These are phyloP conservation scores for Vanessa cardui DNA, from an alignment of 2,888 invertebrate genomes.

Conservation along the genomic window DNA sequence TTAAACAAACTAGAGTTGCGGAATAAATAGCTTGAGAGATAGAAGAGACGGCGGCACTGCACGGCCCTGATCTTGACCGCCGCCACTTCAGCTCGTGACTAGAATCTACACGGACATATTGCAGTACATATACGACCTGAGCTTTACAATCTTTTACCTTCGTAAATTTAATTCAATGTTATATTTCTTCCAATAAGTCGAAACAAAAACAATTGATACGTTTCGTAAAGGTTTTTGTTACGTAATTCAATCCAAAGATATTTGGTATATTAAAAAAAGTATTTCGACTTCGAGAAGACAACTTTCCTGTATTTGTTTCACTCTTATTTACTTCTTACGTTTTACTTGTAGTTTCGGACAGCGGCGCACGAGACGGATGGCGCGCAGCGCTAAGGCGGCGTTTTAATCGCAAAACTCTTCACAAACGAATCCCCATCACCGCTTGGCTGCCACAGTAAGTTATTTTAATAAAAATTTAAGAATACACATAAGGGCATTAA, in stretches of 20 bases:
- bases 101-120: neutral
- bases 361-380: constrained; percentile 62
- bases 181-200: too few species aligned
- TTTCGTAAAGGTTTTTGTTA: neutral
- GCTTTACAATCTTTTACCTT: neutral
- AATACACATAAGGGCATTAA: too few species aligned
- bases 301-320: neutral
- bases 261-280: neutral
- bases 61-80: constrained; percentile 33
- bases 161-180: too few species aligned
- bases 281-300: too few species aligned
- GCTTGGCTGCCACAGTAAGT: constrained; percentile 87
- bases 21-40: constrained; percentile 12
- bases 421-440: constrained; percentile 88
- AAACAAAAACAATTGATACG: too few species aligned
- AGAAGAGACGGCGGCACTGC: constrained; percentile 3
- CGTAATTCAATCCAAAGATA: neutral
- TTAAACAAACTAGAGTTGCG: constrained; percentile 14
- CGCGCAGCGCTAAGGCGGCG: constrained; percentile 72
- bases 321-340: neutral
- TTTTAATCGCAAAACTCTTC: constrained; percentile 87
- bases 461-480: constrained; percentile 16
- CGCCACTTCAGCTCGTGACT: constrained; percentile 2
- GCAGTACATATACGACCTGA: neutral
- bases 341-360: constrained; percentile 73